These are phyloP conservation scores for Drosophila pectinifera DNA, from an alignment of 1,140 invertebrate species.

Conservation along the genomic window DNA sequence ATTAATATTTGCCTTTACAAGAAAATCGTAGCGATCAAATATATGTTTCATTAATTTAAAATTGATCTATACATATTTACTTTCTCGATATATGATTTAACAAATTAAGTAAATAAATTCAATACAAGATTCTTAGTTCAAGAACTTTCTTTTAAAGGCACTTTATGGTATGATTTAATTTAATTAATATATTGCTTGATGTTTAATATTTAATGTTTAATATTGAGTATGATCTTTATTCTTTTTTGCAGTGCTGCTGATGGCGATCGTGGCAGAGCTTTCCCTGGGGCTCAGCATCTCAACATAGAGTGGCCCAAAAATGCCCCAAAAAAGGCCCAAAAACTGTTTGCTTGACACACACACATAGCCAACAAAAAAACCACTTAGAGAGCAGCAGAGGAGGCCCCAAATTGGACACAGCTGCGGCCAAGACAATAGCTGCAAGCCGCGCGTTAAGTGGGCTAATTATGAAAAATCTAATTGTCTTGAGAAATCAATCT, in stretches of 20 bases:
- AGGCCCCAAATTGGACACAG: conserved; percentile 10
- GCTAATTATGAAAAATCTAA: background rate
- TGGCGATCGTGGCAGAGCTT: conserved; percentile 7
- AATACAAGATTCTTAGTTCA: no score
- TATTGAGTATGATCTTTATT: background rate
- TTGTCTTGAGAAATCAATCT: no score
- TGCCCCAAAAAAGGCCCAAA: background rate
- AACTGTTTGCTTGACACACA: conserved; percentile 17
- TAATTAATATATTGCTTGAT: no score
- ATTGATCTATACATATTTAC: no score
- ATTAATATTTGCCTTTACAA: no score
- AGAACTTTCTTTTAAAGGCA: background rate
- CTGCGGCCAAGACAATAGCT: conserved; percentile 4
- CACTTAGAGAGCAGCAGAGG: conserved; percentile 7
- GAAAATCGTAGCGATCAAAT: no score
- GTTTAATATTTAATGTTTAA: background rate
- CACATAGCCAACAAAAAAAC: background rate
- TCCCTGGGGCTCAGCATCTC: conserved; percentile 1
- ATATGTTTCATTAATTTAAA: no score
- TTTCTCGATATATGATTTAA: no score
- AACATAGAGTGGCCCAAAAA: background rate
- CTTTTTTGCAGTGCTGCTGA: background rate
- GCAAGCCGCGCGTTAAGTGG: background rate
- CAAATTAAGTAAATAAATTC: no score
- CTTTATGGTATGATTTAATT: background rate